Base-by-base conservation (phyloP, 2,113 vertebrate genomes). In the Lynx canadensis region DNA sequence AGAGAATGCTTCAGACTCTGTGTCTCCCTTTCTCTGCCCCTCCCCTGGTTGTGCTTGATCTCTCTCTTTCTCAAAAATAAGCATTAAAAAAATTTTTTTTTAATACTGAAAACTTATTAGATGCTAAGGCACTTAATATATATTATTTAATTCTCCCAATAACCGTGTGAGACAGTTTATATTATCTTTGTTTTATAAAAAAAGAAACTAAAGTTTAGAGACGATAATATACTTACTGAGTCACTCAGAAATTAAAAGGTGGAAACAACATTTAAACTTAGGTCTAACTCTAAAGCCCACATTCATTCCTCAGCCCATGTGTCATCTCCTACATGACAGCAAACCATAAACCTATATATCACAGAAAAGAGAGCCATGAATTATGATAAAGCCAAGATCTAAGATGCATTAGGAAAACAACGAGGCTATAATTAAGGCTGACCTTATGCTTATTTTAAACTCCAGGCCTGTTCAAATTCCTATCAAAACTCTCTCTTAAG, bases 191-290 rank as follows among this genome's bases (percentile, higher is more conserved):
- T 89, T 85, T 90, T 85, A 92, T 1, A 76, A 38, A 78, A 86
- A 92, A 71, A 38, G 36, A 87, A 94, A 94, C 31, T 31, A 15
- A 96, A 92, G 41, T 93, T 92, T 33, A 85, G 10, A 94, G 41
- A 89, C 27, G 21, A 12, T 41, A 68, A 73, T 25, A 80, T 48
- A 90, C 63, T 74, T 63, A 91, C 3, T 81, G 45, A 96, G 7
- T 88, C 7, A 48, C 15, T 74, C 27, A 96, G 69, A 87, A 74
- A 94, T 74, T 19, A 95, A 41, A 96, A 48, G 12, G 45, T 55
- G 33, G 57, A 93, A 91, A 57, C 38, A 82, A 80, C 65, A 86
- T 93, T 50, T 68, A 82, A 97, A 80, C 15, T 78, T 82, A n/a
- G 31, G 38, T 89, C 48, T 96, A 78, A 95, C 29, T 91, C 91